Percentiles rank a stretch among this genome's conserved stretches.
Evolutionary conservation across 2,888 invertebrate genomes (phyloP).

Genomic region (Liopterus haemorrhoidalis): DNA sequence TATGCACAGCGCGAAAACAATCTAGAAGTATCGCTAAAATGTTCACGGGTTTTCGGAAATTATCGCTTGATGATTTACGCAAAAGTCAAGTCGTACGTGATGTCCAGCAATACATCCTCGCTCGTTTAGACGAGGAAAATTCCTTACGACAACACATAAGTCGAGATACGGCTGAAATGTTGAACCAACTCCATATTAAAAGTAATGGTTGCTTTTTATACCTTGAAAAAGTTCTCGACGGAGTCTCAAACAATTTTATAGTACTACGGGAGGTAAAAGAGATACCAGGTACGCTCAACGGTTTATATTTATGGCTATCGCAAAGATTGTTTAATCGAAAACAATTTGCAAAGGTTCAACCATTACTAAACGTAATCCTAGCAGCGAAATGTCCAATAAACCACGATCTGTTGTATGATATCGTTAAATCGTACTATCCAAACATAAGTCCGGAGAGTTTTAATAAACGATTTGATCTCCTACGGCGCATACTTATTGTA

Average conservation of each 20-base stretch:
- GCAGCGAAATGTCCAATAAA: conserved; percentile 82
- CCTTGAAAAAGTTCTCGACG: conserved; percentile 80
- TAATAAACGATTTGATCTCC: conserved; percentile 66
- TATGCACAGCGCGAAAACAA: conserved; percentile 81
- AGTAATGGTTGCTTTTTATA: conserved; percentile 90
- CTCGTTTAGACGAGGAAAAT: conserved; percentile 83
- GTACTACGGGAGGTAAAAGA: conserved; percentile 85
- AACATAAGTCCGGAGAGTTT: conserved; percentile 76
- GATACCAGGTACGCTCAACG: conserved; percentile 92
- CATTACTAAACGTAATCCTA: conserved; percentile 78
- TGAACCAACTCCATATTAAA: conserved; percentile 92
- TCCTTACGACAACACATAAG: conserved; percentile 82
- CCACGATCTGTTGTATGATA: conserved; percentile 73
- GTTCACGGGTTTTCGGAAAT: conserved; percentile 84
- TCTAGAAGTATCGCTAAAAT: conserved; percentile 75
- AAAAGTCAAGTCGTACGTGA: conserved; percentile 88
- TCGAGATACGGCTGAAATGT: conserved; percentile 85
- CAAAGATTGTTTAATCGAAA: conserved; percentile 86
- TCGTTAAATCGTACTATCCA: conserved; percentile 73
- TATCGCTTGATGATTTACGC: conserved; percentile 84
- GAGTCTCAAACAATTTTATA: conserved; percentile 89
- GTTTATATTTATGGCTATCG: conserved; percentile 90
- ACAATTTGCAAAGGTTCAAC: conserved; percentile 80
- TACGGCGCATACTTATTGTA: conserved; percentile 58
- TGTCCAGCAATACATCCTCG: conserved; percentile 90